These are phyloP conservation scores for Diadumene lineata DNA, from an alignment of 92 coral and sea anemone genomes.

Conservation along the genomic window DNA sequence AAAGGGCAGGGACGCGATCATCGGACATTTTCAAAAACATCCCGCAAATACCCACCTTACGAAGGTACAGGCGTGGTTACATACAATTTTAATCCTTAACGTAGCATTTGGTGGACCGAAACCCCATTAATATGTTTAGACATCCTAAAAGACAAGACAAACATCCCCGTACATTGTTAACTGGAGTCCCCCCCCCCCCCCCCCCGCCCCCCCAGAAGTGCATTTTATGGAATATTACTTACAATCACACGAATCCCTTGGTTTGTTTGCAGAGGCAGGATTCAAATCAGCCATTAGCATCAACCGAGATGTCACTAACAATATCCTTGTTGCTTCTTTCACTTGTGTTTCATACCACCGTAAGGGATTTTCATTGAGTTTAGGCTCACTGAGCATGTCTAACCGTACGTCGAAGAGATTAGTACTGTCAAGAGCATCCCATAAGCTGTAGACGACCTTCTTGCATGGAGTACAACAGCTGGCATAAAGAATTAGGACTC, in stretches of 20 bases:
- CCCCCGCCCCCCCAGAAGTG: not conserved
- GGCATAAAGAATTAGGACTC: constrained; percentile 70
- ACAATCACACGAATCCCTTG: constrained; percentile 34
- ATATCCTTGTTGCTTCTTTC: constrained; percentile 54
- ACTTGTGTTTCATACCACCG: constrained; percentile 76
- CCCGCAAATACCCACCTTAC: no score
- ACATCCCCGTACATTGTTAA: not conserved
- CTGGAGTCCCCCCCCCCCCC: not conserved
- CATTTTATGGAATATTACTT: constrained; percentile 18
- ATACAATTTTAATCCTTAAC: no score
- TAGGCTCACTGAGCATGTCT: constrained; percentile 62
- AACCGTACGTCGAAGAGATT: constrained; percentile 60
- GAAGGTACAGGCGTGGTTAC: no score
- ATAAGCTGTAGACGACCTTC: constrained; percentile 66
- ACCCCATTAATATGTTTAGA: no score
- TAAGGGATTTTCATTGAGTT: constrained; percentile 64
- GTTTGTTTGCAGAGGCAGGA: constrained; percentile 21
- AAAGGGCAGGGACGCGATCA: no score
- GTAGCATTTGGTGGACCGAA: no score
- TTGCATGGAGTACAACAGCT: constrained; percentile 69
- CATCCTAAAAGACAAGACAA: no score
- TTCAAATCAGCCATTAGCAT: constrained; percentile 43
- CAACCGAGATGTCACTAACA: constrained; percentile 46
- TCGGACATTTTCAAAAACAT: no score
- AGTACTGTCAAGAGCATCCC: constrained; percentile 53